Evolutionary conservation across 2,888 invertebrate species (phyloP).

Genomic region (Pecten maximus): DNA sequence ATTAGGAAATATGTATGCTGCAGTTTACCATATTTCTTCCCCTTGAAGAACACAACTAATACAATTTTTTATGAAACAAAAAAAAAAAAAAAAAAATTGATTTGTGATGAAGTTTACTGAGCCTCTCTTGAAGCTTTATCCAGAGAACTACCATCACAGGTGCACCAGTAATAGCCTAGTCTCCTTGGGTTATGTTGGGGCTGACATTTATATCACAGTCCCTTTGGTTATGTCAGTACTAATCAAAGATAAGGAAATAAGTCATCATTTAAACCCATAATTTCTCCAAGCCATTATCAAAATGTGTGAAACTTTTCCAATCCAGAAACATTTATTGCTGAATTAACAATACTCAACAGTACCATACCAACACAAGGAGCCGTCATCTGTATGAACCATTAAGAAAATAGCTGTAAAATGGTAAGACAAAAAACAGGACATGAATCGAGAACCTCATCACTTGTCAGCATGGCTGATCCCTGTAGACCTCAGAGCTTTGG

Average conservation of each 20-base stretch:
- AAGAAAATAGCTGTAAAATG: slow-evolving; percentile 14
- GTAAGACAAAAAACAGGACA: not conserved
- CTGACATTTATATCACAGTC: not conserved
- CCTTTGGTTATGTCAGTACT: not conserved
- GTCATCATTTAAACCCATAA: not conserved
- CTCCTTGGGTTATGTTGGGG: no score
- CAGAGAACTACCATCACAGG: no score
- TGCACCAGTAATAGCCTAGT: no score
- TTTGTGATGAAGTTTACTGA: no score
- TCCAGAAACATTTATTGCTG: not conserved
- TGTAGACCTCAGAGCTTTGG: not conserved
- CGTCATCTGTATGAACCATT: not conserved
- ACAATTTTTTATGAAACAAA: no score
- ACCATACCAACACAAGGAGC: not conserved
- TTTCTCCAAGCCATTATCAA: not conserved
- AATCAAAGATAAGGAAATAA: not conserved
- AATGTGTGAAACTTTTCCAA: not conserved
- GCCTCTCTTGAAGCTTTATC: no score
- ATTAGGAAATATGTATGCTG: no score
- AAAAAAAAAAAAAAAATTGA: no score
- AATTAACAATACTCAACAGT: slow-evolving; percentile 12
- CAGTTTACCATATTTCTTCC: no score
- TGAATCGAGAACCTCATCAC: not conserved
- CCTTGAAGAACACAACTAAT: no score
- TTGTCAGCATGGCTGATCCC: not conserved